Conservation (phyloP, 2,797 vertebrate genomes). For the Myotis planiceps region DNA sequence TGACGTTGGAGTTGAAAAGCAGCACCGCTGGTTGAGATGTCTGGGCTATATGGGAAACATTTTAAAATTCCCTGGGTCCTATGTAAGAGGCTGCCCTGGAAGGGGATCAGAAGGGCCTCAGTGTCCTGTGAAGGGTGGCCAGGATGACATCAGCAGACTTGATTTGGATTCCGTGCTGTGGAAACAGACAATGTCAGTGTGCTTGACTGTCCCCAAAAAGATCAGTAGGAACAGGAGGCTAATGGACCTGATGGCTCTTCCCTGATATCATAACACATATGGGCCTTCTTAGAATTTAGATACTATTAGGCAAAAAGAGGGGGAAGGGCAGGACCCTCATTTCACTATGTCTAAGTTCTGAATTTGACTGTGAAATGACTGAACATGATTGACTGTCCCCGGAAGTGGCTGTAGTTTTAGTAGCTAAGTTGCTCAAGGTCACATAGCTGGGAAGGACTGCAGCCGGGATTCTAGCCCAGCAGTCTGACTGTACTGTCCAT, state of each 20-base stretch:
- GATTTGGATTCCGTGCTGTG: background rate
- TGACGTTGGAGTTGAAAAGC: background rate
- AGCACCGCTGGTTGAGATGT: background rate
- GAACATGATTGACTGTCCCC: background rate
- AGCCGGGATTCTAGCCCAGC: background rate
- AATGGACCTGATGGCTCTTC: background rate
- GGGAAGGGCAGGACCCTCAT: background rate
- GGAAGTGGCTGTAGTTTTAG: background rate
- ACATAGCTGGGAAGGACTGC: background rate
- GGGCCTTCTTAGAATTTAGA: background rate
- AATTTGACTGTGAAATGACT: background rate
- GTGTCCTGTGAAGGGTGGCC: background rate
- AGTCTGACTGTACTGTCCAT: background rate
- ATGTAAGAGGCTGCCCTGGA: background rate
- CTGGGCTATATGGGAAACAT: background rate
- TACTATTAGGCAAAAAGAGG: background rate
- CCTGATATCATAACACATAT: background rate
- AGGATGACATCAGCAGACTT: background rate
- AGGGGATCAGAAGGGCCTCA: background rate
- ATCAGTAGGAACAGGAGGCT: background rate
- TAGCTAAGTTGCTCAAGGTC: background rate
- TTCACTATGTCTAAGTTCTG: background rate
- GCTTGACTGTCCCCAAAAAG: background rate
- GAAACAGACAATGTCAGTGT: background rate
- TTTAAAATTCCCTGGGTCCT: background rate